phyloP scores from a whole-genome alignment of 2,888 invertebrate species.

The Parelbella ahira region DNA sequence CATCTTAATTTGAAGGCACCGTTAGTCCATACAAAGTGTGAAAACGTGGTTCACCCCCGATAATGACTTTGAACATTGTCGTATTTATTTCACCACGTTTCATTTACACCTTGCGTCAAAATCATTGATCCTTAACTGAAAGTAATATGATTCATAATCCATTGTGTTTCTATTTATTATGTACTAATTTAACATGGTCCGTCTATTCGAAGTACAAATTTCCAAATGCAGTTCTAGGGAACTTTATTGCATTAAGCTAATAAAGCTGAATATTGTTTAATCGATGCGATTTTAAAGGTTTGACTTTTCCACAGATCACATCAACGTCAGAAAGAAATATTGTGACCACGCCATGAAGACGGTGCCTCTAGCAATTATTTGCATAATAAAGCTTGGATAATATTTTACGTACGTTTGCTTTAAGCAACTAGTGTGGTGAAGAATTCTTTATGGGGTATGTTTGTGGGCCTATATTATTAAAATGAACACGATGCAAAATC shows the following conservation, averaged over 20 bases:
- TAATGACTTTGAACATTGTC: conserved; percentile 38
- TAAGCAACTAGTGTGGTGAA: conserved; percentile 18
- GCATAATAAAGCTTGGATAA: conserved; percentile 37
- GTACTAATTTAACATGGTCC: conserved; percentile 19
- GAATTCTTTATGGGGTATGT: too few species aligned
- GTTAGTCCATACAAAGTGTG: conserved; percentile 34
- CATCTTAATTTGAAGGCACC: conserved; percentile 35
- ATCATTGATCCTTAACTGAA: too few species aligned
- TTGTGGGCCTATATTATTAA: conserved; percentile 7
- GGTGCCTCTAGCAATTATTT: conserved; percentile 35
- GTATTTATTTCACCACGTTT: conserved; percentile 32
- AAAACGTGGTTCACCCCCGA: conserved; percentile 35
- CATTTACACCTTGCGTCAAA: neutral
- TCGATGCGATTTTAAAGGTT: neutral
- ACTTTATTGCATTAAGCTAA: neutral
- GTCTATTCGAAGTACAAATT: conserved; percentile 25
- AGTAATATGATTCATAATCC: too few species aligned
- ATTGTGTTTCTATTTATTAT: too few species aligned
- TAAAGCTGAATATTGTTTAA: conserved; percentile 21
- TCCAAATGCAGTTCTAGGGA: conserved; percentile 3
- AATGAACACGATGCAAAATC: too few species aligned
- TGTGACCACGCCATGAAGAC: conserved; percentile 35
- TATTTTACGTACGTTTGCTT: conserved; percentile 29
- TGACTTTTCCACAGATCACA: conserved; percentile 33
- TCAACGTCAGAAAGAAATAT: conserved; percentile 39